Evolutionary conservation across 2,888 invertebrate species (phyloP).

Genomic region (Trichacis sp.): DNA sequence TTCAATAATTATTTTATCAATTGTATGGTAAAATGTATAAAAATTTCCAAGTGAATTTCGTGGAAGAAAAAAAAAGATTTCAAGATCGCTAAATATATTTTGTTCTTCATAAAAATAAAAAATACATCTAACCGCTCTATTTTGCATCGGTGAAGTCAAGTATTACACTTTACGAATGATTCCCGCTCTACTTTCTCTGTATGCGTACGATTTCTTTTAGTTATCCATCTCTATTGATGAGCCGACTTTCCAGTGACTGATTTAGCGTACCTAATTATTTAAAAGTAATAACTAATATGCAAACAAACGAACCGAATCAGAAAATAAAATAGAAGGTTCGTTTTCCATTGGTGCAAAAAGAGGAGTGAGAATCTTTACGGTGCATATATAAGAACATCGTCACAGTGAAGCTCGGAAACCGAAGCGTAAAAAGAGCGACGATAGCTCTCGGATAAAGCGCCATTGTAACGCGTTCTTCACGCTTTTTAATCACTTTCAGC

Average conservation of each 20-base stretch:
- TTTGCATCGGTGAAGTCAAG: too few relatives aligned
- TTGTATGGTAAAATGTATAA: too few relatives aligned
- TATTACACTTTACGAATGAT: too few relatives aligned
- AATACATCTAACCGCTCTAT: too few relatives aligned
- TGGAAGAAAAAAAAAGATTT: too few relatives aligned
- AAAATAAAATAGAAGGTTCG: slow-evolving; percentile 4
- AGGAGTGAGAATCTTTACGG: neutral
- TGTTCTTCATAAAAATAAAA: too few relatives aligned
- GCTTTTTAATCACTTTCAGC: slow-evolving; percentile 6
- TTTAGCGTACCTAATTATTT: slow-evolving; percentile 16
- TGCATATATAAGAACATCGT: neutral
- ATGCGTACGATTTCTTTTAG: neutral
- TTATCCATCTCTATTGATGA: neutral
- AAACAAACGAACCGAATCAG: slow-evolving; percentile 12
- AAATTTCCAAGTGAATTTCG: too few relatives aligned
- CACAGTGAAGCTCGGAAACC: neutral
- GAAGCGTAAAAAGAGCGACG: neutral
- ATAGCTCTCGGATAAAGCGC: neutral
- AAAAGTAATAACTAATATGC: slow-evolving; percentile 16
- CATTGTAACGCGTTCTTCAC: slow-evolving; percentile 5
- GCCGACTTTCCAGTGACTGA: slow-evolving; percentile 2
- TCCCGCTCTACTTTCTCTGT: slow-evolving; percentile 16
- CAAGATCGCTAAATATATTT: too few relatives aligned
- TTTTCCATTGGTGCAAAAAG: neutral
- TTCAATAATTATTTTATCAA: too few relatives aligned